A percentile compares a stretch with the other conserved stretches of the same genome.
Conservation (phyloP, 92 coral and sea anemone genomes). For the Epizoanthus scotinus region DNA sequence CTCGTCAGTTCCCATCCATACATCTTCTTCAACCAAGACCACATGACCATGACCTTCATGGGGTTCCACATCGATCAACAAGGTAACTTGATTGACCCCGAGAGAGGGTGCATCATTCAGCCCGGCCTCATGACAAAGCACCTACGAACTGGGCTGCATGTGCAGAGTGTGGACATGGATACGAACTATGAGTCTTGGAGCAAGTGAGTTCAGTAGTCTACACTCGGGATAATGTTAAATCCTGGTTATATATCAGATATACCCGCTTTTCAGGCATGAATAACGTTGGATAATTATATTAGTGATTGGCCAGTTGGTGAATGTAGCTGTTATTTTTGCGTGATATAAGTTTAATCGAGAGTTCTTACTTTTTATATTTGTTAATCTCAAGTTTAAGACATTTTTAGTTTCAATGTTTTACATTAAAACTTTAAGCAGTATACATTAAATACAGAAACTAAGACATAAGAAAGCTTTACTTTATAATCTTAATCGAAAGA, state of each 20-base stretch:
- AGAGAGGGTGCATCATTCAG: constrained; percentile 51
- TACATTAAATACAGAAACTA: too few species aligned
- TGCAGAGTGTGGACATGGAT: constrained; percentile 74
- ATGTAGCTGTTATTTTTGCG: too few species aligned
- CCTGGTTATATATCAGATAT: too few species aligned
- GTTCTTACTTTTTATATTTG: background rate
- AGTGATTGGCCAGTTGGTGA: too few species aligned
- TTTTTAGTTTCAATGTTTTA: too few species aligned
- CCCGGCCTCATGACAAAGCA: constrained; percentile 67
- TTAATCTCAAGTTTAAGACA: too few species aligned
- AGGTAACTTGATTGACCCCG: constrained; percentile 81
- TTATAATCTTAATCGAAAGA: too few species aligned
- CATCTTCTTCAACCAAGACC: constrained; percentile 89
- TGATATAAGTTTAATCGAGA: too few species aligned
- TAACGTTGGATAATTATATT: too few species aligned
- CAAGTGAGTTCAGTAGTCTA: constrained; percentile 55
- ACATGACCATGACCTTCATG: constrained; percentile 79
- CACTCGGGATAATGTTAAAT: background rate
- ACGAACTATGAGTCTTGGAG: constrained; percentile 75
- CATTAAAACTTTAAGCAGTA: too few species aligned
- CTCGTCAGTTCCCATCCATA: constrained; percentile 84
- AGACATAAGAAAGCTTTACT: too few species aligned
- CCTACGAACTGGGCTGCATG: constrained; percentile 73
- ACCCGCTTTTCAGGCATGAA: too few species aligned
- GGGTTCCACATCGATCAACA: constrained; percentile 79